These are phyloP conservation scores for Sebastes iracundus DNA, from an alignment of 2,797 vertebrate genomes.

Conservation along the genomic window DNA sequence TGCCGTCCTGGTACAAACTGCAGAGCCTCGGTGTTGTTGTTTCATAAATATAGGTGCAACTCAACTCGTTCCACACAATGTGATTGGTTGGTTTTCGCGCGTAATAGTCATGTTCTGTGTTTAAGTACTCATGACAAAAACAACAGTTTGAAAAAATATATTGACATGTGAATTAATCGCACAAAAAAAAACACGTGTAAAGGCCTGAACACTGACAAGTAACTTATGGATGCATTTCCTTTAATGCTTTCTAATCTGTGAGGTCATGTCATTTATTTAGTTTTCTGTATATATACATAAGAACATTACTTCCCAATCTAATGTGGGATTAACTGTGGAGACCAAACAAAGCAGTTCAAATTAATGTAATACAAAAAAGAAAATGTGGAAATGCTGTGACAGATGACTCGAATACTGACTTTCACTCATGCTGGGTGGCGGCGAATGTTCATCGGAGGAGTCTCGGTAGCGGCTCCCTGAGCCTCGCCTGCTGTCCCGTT, in stretches of 20 bases:
- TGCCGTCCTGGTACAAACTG: background rate
- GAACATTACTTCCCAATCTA: background rate
- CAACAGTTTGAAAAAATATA: no score
- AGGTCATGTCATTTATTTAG: background rate
- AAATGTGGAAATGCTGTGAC: background rate
- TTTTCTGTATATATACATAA: background rate
- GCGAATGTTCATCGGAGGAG: conserved; percentile 92
- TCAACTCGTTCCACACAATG: no score
- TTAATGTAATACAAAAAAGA: background rate
- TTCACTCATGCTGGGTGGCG: conserved; percentile 92
- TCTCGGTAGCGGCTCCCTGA: conserved; percentile 91
- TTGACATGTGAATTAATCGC: no score
- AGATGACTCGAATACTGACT: conserved; percentile 70
- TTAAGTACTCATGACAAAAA: no score
- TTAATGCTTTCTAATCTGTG: background rate
- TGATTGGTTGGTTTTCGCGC: no score
- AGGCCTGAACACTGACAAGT: background rate
- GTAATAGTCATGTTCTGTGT: no score
- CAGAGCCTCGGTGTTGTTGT: background rate
- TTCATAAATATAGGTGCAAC: no score
- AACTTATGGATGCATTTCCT: background rate
- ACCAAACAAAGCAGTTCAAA: background rate
- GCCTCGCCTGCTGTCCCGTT: conserved; percentile 87
- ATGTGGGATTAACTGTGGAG: background rate
- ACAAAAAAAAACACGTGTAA: no score